Percentiles rank a stretch among this genome's conserved stretches.
Evolutionary conservation across 2,797 vertebrate species (phyloP).

Genomic region (Sarcophilus harrisii): DNA sequence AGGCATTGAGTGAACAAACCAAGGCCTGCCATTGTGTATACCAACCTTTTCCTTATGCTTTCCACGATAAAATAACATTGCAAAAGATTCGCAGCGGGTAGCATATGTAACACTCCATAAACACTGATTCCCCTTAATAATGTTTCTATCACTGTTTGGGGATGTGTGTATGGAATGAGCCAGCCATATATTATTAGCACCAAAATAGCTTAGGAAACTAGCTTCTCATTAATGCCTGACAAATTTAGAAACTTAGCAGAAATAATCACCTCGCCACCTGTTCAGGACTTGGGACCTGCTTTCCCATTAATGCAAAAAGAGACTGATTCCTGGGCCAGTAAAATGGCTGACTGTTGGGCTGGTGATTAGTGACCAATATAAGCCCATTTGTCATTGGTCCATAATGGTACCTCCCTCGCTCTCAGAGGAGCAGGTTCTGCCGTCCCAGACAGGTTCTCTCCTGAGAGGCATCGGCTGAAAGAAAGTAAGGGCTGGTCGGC

Average conservation of each 20-base stretch:
- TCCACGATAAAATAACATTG: constrained; percentile 64
- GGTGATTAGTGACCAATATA: constrained; percentile 62
- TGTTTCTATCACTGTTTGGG: constrained; percentile 74
- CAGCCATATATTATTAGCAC: constrained; percentile 72
- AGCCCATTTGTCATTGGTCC: constrained; percentile 55
- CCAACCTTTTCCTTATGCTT: constrained; percentile 52
- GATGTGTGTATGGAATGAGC: constrained; percentile 66
- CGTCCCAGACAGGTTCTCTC: constrained; percentile 15
- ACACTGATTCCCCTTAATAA: constrained; percentile 74
- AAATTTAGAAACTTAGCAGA: constrained; percentile 68
- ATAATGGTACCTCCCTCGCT: constrained; percentile 37
- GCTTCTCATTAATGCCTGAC: constrained; percentile 65
- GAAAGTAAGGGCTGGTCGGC: constrained; percentile 26
- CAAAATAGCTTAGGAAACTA: constrained; percentile 74
- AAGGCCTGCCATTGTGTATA: constrained; percentile 54
- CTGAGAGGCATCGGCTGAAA: constrained; percentile 58
- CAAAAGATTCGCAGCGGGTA: constrained; percentile 61
- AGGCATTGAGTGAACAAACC: constrained; percentile 62
- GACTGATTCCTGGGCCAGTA: constrained; percentile 46
- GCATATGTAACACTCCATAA: constrained; percentile 53
- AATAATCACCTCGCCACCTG: constrained; percentile 69
- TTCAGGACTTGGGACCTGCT: constrained; percentile 25
- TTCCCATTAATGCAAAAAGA: constrained; percentile 59
- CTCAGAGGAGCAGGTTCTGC: constrained; percentile 36
- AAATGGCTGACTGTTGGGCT: constrained; percentile 50